phyloP scores from a whole-genome alignment of 2,888 invertebrate genomes.

The Dynastes maya region DNA sequence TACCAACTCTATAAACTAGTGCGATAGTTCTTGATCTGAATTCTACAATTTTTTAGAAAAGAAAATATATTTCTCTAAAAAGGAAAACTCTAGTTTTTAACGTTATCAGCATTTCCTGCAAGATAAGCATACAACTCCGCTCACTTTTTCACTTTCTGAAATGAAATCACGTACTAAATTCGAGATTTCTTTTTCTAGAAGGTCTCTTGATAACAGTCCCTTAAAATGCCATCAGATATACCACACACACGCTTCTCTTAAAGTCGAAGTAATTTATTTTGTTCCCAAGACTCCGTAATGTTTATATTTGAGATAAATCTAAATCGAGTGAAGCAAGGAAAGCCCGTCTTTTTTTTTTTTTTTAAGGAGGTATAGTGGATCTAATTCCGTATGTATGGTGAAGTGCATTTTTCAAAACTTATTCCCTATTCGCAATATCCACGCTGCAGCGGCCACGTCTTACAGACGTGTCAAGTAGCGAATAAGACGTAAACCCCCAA shows the following conservation, averaged over 20 bases:
- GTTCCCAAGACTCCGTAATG: no score
- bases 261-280: no score
- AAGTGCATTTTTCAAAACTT: neutral
- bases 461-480: conserved; percentile 18
- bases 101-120: neutral
- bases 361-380: neutral
- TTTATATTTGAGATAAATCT: neutral
- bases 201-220: neutral
- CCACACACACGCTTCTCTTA: no score
- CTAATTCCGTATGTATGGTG: no score
- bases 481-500: conserved; percentile 33
- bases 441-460: neutral
- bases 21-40: no score
- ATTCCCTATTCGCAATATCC: neutral
- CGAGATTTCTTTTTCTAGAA: neutral
- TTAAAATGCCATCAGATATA: neutral
- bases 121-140: neutral
- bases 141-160: conserved; percentile 28
- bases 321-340: neutral
- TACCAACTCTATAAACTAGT: no score
- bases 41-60: no score
- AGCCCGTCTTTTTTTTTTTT: neutral
- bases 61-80: no score
- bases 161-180: conserved; percentile 16
- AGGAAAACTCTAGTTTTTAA: no score